Conservation (phyloP, 2,797 vertebrate species). For the Gila robusta region DNA sequence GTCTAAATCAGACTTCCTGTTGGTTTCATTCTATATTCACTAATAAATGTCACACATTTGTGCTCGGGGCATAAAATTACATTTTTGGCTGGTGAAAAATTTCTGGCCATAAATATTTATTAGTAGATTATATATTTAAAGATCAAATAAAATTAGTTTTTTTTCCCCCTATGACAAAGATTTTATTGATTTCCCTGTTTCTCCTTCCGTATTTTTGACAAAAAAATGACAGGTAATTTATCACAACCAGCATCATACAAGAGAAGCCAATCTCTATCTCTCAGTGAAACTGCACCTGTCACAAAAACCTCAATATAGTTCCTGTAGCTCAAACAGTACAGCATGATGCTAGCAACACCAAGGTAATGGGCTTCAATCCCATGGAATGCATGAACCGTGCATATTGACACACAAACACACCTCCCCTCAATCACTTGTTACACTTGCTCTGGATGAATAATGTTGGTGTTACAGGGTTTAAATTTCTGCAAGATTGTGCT, state of each 20-base stretch:
- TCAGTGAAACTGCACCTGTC: neutral
- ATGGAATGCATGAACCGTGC: neutral
- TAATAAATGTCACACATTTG: neutral
- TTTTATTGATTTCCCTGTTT: neutral
- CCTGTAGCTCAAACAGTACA: neutral
- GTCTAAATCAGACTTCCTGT: neutral
- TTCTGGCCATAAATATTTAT: neutral
- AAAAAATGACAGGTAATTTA: neutral
- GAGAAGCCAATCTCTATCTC: neutral
- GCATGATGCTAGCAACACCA: neutral
- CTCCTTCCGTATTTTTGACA: neutral
- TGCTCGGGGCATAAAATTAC: neutral
- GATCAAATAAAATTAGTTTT: neutral
- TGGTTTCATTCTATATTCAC: neutral
- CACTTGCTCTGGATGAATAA: too few species aligned
- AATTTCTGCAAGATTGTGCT: fast-evolving
- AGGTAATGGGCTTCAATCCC: neutral
- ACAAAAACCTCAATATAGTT: neutral
- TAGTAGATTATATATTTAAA: neutral
- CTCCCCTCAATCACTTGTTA: too few species aligned
- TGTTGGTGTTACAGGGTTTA: too few species aligned
- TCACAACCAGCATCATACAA: neutral
- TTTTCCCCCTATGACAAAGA: neutral
- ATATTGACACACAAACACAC: too few species aligned
- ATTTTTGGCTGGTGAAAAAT: neutral